Percentiles rank a stretch among this genome's conserved stretches.
phyloP scores from a whole-genome alignment of 2,113 vertebrate genomes.

The Anoplopoma fimbria region DNA sequence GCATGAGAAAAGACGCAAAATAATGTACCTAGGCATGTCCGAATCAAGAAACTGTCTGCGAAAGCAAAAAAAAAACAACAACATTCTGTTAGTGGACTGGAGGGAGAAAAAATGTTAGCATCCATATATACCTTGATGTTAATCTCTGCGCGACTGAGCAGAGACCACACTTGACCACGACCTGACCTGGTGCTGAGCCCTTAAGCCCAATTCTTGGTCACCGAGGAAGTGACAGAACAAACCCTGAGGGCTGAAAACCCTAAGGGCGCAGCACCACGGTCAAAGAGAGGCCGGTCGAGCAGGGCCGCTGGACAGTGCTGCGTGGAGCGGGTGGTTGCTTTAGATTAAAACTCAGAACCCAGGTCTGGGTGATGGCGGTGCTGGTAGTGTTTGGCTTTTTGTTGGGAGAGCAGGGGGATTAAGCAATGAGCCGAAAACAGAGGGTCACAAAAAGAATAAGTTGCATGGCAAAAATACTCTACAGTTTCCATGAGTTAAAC shows the following conservation, averaged over 20 bases:
- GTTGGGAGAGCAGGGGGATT: constrained; percentile 52
- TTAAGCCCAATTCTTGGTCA: constrained; percentile 3
- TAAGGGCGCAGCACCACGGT: constrained; percentile 9
- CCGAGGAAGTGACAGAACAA: background rate
- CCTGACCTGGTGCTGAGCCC: constrained; percentile 24
- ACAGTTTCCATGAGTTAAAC: constrained; percentile 9
- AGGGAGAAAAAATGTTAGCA: constrained; percentile 80
- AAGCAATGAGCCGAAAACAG: constrained; percentile 50
- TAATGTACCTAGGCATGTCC: constrained; percentile 99
- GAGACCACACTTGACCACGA: constrained; percentile 51
- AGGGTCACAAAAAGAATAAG: background rate
- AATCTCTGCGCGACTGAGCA: constrained; percentile 42
- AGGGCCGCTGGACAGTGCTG: constrained; percentile 46
- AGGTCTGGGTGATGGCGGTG: constrained; percentile 17
- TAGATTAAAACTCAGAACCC: constrained; percentile 13
- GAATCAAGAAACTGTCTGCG: constrained; percentile 99
- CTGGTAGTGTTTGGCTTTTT: constrained; percentile 37
- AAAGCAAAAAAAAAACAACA: constrained; percentile 95
- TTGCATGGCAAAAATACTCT: background rate
- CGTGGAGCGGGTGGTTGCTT: constrained; percentile 20
- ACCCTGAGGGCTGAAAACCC: background rate
- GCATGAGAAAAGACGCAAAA: constrained; percentile 74
- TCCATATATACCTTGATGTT: constrained; percentile 59
- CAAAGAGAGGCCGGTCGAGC: constrained; percentile 36
- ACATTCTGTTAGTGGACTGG: constrained; percentile 92